Evolutionary conservation across 2,888 invertebrate genomes (phyloP).

Genomic region (Taenaris catops): DNA sequence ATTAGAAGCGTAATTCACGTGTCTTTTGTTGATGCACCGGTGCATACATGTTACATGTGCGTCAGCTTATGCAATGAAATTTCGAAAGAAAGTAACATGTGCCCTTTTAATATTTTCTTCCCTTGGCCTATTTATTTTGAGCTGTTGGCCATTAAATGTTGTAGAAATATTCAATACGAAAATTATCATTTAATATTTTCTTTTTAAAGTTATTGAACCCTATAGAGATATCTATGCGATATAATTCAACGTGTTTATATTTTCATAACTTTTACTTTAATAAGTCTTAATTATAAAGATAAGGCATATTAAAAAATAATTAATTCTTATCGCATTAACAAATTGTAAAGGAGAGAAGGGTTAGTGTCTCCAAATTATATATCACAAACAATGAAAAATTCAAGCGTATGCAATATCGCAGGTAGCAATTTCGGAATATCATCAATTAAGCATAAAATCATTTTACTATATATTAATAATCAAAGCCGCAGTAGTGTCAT

Average conservation of each 20-base stretch:
- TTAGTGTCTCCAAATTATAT: slow-evolving; percentile 4
- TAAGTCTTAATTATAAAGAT: slow-evolving; percentile 9
- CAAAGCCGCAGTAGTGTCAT: no score
- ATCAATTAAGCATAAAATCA: no score
- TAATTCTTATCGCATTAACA: slow-evolving; percentile 9
- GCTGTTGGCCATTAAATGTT: no score
- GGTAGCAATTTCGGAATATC: no score
- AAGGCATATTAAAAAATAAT: slow-evolving; percentile 3
- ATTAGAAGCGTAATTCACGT: slow-evolving; percentile 32
- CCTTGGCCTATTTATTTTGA: no score
- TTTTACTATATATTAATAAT: no score
- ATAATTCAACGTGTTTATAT: background rate
- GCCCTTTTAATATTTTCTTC: no score
- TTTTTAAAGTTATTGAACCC: slow-evolving; percentile 7
- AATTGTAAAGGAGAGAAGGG: slow-evolving; percentile 6
- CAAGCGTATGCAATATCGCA: no score
- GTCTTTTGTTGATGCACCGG: slow-evolving; percentile 29
- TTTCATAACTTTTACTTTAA: slow-evolving; percentile 6
- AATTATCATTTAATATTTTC: no score
- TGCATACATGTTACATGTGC: slow-evolving; percentile 14
- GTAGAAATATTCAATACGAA: no score
- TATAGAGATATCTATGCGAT: background rate
- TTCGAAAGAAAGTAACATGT: background rate
- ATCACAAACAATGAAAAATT: no score
- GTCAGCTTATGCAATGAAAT: slow-evolving; percentile 8